phyloP scores from a whole-genome alignment of 2,113 vertebrate genomes.

The Myrmecobius fasciatus region DNA sequence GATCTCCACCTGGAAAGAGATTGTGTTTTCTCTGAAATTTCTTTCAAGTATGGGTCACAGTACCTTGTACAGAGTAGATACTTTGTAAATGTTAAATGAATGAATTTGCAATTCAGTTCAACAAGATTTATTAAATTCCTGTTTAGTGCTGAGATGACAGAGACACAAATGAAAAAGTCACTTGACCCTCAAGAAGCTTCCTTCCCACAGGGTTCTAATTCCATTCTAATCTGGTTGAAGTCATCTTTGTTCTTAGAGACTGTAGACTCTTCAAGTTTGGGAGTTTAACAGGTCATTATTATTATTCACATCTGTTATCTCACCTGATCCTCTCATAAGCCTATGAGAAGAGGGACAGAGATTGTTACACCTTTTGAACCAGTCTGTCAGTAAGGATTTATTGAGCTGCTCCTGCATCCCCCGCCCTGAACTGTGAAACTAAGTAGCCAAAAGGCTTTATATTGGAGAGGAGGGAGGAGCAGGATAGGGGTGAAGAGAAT shows the following conservation, averaged over 20 bases:
- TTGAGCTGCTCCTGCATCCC: neutral
- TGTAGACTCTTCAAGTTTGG: neutral
- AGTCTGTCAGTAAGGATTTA: neutral
- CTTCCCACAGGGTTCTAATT: neutral
- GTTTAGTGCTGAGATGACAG: neutral
- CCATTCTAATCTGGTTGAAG: neutral
- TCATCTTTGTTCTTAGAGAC: neutral
- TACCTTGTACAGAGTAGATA: neutral
- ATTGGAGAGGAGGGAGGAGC: neutral
- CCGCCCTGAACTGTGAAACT: neutral
- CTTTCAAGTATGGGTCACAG: neutral
- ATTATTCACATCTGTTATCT: neutral
- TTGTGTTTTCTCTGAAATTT: neutral
- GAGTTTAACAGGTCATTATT: neutral
- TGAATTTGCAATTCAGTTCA: neutral
- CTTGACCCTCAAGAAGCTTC: neutral
- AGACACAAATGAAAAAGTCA: neutral
- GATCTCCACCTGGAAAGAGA: neutral
- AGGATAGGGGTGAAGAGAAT: neutral
- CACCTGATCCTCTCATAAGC: neutral
- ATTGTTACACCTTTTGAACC: neutral
- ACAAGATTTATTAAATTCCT: neutral
- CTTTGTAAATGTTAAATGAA: neutral
- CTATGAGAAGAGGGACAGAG: neutral
- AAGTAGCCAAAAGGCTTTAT: neutral